Base-by-base conservation (phyloP, 2,888 invertebrate species). In the Chrysodeixis includens region DNA sequence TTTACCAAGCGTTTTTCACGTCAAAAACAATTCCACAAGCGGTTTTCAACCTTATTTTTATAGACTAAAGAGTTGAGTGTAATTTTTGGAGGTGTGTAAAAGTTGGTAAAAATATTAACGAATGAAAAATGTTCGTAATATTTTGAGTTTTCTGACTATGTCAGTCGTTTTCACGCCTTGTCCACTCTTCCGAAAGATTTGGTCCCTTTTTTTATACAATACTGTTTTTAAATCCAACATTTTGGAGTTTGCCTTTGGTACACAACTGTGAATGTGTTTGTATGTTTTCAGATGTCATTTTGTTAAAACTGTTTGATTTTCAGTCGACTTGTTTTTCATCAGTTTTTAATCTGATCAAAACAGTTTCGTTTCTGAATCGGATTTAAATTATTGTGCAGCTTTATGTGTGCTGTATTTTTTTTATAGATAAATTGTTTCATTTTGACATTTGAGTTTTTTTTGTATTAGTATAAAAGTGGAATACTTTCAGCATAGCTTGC, bases 111-210 rank as follows among this genome's bases (percentile, higher is more conserved):
- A 71, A 60, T 59, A 63, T 63, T 67, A 76, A 67, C 69, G 74
- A 74, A 74, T 81, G 81, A 74, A 78, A 80, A 78, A 78, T 69
- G 56, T 60, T 63, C 53, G 69, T 71, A 49, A 66, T 75, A 76
- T 79, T 79, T 80, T 69, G 78, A 74, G 64, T 59, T 71, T 74
- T 64, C 40, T 61, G 68, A 77, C 73, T 65, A 64, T 56, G 78
- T 78, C 77, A 77, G 77, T 67, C 76, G 77, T 74, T 79, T 79
- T 81, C 81, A 69, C 76, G 66, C 71, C 20, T 20, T 62, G 67
- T 61, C 62, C 64, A 59, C 54, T 62, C 58, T 69, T 78, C 64
- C 62, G 6, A 59, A 55, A 75, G 71, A 69, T 78, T 78, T 65
- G 66, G 62, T 74, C 59, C 40, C 40, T 66, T 66, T 69, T 80